phyloP scores from a whole-genome alignment of 1,140 invertebrate genomes.

The Hirudo medicinalis region DNA sequence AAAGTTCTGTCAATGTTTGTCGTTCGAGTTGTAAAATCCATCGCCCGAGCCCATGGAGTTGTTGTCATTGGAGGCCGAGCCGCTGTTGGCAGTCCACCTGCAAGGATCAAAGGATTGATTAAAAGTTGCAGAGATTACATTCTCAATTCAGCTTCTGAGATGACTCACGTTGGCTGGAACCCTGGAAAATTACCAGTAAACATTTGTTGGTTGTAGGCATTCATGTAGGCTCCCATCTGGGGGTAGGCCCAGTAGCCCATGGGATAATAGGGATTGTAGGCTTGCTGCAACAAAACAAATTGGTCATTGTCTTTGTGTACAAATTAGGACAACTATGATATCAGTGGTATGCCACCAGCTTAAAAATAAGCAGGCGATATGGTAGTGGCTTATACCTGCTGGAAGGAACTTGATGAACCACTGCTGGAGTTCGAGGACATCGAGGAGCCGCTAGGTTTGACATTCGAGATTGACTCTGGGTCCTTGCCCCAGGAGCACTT shows the following conservation, averaged over 20 bases:
- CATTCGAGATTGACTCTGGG: not conserved
- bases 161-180: not conserved
- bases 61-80: too few species aligned
- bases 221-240: conserved; percentile 11
- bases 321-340: too few species aligned
- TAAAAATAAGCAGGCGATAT: not conserved
- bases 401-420: not conserved
- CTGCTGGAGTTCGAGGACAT: not conserved
- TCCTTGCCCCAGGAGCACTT: conserved; percentile 99
- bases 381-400: not conserved
- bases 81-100: too few species aligned
- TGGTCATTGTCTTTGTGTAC: too few species aligned
- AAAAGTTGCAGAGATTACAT: too few species aligned
- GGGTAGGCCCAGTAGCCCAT: conserved; percentile 2
- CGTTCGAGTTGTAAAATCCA: too few species aligned
- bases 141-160: too few species aligned
- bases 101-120: too few species aligned
- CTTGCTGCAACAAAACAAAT: too few species aligned
- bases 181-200: conserved; percentile 1
- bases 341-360: not conserved
- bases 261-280: not conserved
- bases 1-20: too few species aligned
- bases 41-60: too few species aligned
- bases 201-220: conserved; percentile 12
- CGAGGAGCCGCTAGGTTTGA: not conserved